Evolutionary conservation across 1,140 invertebrate species (phyloP).

Genomic region (Saxidomus purpurata): DNA sequence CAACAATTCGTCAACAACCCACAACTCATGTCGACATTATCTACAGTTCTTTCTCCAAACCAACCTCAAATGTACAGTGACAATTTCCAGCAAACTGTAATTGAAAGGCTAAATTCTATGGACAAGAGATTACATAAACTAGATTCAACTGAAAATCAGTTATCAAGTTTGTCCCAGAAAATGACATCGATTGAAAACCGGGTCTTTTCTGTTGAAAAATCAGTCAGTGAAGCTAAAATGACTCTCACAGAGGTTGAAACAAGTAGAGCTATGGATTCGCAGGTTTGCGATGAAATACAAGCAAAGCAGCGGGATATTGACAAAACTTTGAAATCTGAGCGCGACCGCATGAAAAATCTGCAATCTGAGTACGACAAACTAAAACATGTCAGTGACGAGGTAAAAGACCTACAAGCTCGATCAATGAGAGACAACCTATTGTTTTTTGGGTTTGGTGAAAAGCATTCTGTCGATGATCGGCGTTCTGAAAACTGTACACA

Average conservation of each 20-base stretch:
- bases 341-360: not conserved
- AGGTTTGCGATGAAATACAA: not conserved
- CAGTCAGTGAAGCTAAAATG: not conserved
- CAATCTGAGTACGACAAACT: not conserved
- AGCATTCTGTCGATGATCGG: not conserved
- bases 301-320: conserved; percentile 5
- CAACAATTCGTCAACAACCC: not conserved
- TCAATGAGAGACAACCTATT: not conserved
- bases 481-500: not conserved
- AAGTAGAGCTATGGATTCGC: not conserved
- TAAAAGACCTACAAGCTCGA: not conserved
- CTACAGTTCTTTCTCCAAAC: not conserved
- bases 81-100: not conserved
- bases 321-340: conserved; percentile 5
- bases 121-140: not conserved
- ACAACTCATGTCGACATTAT: not conserved
- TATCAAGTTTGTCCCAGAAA: not conserved
- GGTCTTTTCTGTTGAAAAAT: not conserved
- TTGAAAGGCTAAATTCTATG: conserved; percentile 26
- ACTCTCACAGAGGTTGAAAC: not conserved
- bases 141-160: conserved; percentile 12
- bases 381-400: not conserved
- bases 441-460: not conserved
- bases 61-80: not conserved
- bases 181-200: not conserved